Evolutionary conservation across 1,140 invertebrate species (phyloP), one percentile per base, ranked within the genome.

Genomic region (Halictus rubicundus): DNA sequence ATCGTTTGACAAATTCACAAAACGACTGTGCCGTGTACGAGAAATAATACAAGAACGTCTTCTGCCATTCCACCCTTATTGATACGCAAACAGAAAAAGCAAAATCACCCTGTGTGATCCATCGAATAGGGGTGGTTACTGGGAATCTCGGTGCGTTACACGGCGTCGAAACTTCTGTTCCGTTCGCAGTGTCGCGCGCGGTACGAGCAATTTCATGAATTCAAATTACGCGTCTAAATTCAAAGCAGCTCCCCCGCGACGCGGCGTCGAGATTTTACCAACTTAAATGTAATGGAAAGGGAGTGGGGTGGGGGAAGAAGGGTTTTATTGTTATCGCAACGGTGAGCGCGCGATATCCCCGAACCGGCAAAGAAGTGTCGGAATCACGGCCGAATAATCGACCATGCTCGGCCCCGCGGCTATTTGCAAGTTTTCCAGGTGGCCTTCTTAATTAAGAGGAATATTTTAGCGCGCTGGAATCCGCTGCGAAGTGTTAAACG

Each of bases 331-430:
- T 75, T 75, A 75, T 75, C 73, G 72, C 42, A 59, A 32, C 27
- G 19, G 57, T 0, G 5, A n/a, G 8, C 32, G 12, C 12, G 46
- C 12, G 57, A 63, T 63, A 42, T 23, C 27, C 42, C 6, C 37
- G 37, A 57, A 32, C 60, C 60, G 60, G 25, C 60, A 16, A 59
- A 68, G 37, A 21, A 54, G 52, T n/a, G 6, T 25, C n/a, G 63
- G 23, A 57, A 75, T 75, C 73, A 59, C 73, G 63, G 37, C n/a
- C 73, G 73, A 75, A 75, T 68, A 68, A 75, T 75, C 73, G 72
- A 74, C 32, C 61, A 7, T 9, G 42, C 23, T 21, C 25, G 23
- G 10, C 32, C 46, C 32, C 21, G 23, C 25, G 39, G 42, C 46
- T 49, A 25, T 57, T 74, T n/a, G 59, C 70, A 14, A 46, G 7